phyloP scores from a whole-genome alignment of 2,113 vertebrate species.

The Rhodinocichla rosea region DNA sequence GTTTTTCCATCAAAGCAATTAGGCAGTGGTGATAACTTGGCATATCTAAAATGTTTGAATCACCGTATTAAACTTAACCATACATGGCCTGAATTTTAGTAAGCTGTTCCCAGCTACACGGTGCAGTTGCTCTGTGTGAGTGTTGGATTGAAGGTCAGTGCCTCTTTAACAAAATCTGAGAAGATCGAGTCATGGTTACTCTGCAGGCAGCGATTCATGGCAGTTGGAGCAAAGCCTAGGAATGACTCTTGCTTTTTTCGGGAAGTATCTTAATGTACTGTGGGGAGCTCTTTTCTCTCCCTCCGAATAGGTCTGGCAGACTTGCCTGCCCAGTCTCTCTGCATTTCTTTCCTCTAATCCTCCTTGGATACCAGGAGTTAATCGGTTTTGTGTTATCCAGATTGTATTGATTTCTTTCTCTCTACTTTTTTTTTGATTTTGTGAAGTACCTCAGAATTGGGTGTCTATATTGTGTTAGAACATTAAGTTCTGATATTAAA shows the following conservation, averaged over 20 bases:
- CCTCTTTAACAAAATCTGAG: not conserved
- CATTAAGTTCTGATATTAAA: not conserved
- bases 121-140: not conserved
- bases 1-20: not conserved
- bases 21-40: not conserved
- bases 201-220: not conserved
- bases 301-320: not conserved
- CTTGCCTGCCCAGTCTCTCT: not conserved
- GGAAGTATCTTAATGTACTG: slow-evolving; percentile 9
- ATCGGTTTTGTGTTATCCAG: not conserved
- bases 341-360: not conserved
- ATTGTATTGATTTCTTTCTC: not conserved
- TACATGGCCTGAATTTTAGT: not conserved
- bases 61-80: not conserved
- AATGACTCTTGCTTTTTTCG: slow-evolving; percentile 20
- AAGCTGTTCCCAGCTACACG: not conserved
- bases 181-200: not conserved
- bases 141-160: not conserved
- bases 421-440: not conserved
- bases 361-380: not conserved
- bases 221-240: slow-evolving; percentile 38
- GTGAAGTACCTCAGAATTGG: not conserved
- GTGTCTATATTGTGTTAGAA: not conserved
- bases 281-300: not conserved
- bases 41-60: not conserved